A percentile compares a stretch with the other conserved stretches of the same genome.
These are phyloP conservation scores for Drosophila aldrichi DNA, from an alignment of 2,888 invertebrate genomes.

Conservation along the genomic window DNA sequence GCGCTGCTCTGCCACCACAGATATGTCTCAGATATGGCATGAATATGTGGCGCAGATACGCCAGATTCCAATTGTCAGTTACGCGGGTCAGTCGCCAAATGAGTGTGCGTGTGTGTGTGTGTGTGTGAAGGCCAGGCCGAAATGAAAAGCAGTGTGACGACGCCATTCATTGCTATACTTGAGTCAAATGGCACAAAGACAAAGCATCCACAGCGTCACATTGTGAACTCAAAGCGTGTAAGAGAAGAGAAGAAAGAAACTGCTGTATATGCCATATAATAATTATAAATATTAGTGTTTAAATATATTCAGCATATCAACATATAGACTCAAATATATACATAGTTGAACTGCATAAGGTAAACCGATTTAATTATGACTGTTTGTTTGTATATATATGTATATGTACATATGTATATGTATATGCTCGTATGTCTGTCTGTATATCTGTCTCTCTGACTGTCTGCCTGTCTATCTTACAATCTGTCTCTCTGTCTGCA, in stretches of 20 bases:
- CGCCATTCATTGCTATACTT: constrained; percentile 47
- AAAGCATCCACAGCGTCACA: constrained; percentile 34
- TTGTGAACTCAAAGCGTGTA: constrained; percentile 12
- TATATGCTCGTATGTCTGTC: too few relatives aligned
- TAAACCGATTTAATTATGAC: too few relatives aligned
- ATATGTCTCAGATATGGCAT: constrained; percentile 45
- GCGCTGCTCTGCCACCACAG: constrained; percentile 31
- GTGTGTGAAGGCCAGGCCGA: background rate
- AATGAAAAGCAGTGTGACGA: background rate
- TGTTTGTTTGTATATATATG: too few relatives aligned
- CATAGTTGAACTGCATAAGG: too few relatives aligned
- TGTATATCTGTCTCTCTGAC: too few relatives aligned
- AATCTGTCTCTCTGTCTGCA: too few relatives aligned
- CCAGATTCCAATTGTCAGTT: constrained; percentile 55
- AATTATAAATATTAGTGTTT: too few relatives aligned
- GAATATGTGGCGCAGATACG: constrained; percentile 49
- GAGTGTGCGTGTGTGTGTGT: constrained; percentile 4
- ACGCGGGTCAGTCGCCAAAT: constrained; percentile 46
- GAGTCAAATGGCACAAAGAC: constrained; percentile 34
- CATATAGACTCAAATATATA: too few relatives aligned
- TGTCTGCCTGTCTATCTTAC: too few relatives aligned
- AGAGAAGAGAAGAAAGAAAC: constrained; percentile 1
- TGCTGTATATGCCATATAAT: too few relatives aligned
- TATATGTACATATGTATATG: too few relatives aligned
- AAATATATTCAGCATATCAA: too few relatives aligned